Percentiles rank a stretch among this genome's conserved stretches.
Evolutionary conservation across 2,888 invertebrate genomes (phyloP).

Genomic region (Drosophila mimica): DNA sequence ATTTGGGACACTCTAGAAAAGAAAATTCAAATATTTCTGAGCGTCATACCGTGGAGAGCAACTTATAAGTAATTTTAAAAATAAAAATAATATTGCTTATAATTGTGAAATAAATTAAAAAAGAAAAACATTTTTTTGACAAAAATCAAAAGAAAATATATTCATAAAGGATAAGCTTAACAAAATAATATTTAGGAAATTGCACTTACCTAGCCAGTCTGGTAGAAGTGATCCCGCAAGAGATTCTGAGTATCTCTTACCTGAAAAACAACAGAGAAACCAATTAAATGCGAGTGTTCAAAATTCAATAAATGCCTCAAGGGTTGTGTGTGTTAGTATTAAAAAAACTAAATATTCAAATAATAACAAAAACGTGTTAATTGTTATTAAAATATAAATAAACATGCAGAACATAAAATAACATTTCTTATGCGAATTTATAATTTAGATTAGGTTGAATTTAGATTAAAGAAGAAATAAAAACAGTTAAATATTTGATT

Average conservation of each 20-base stretch:
- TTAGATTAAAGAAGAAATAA: neutral
- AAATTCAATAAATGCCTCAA: conserved; percentile 28
- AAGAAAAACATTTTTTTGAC: conserved; percentile 3
- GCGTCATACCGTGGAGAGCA: conserved; percentile 37
- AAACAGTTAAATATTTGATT: neutral
- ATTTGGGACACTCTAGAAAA: conserved; percentile 23
- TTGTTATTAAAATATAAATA: neutral
- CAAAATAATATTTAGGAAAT: conserved; percentile 64
- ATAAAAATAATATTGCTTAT: conserved; percentile 8
- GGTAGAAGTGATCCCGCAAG: conserved; percentile 86
- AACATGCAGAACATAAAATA: fast-evolving
- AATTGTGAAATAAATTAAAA: conserved; percentile 1
- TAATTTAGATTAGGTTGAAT: neutral
- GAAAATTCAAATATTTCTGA: conserved; percentile 42
- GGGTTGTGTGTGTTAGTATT: conserved; percentile 16
- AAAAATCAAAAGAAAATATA: conserved; percentile 46
- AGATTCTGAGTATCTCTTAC: conserved; percentile 86
- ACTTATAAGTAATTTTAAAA: conserved; percentile 33
- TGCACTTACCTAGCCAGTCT: conserved; percentile 86
- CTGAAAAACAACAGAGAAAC: conserved; percentile 76
- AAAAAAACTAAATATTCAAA: neutral
- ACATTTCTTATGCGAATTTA: neutral
- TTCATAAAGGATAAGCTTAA: conserved; percentile 66
- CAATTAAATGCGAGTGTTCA: neutral
- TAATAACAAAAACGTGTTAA: neutral